Evolutionary conservation across 2,888 invertebrate species (phyloP), one percentile per base, ranked within the genome.

Genomic region (Argyra leucocephala): DNA sequence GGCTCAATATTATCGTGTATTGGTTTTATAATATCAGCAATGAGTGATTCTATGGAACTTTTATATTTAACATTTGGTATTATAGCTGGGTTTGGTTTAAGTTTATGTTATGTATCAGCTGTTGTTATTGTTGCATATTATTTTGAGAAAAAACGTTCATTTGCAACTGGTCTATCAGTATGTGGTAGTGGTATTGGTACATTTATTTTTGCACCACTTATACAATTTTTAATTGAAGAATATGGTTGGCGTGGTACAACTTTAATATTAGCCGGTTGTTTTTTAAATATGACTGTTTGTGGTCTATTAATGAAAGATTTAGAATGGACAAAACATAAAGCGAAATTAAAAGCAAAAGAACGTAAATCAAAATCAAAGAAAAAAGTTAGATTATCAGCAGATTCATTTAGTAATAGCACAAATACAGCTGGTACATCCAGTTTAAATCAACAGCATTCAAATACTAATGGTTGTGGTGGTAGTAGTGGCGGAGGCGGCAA

Each of bases 91-190:
- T 89, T 92, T 72, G 93, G 93, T 18, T 81, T 93, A 69, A 90
- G 91, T 71, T 82, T 93, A 67, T 92, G 91, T 76, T 93, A 92
- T 78, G 92, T 93, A 63, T 89, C 92, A n/a, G 91, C 93, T 1
- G 91, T 93, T 7, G 93, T 93, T 2, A 90, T 91, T 70, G 93
- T 94, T 36, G 92, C 93, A 1, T 93, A 92, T 76, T 93, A 93
- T 77, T 94, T 94, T 76, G 91, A 93, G 74, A 89, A 89, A 77
- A 86, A 84, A 74, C 83, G 92, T 66, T 91, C 91, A 0, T 84
- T 93, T 69, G 94, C 93, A 7, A 93, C 93, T 15, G 92, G 93
- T 0, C 82, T 93, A 63, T 89, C 91, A 1, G 91, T 92, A 0
- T 92, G 91, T 78, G 93, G 93, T 3, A 90, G 90, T 71, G 93